A percentile compares a stretch with the other conserved stretches of the same genome.
These are phyloP conservation scores for Notoglanidium macrostoma DNA, from an alignment of 2,797 vertebrate genomes.

Conservation along the genomic window DNA sequence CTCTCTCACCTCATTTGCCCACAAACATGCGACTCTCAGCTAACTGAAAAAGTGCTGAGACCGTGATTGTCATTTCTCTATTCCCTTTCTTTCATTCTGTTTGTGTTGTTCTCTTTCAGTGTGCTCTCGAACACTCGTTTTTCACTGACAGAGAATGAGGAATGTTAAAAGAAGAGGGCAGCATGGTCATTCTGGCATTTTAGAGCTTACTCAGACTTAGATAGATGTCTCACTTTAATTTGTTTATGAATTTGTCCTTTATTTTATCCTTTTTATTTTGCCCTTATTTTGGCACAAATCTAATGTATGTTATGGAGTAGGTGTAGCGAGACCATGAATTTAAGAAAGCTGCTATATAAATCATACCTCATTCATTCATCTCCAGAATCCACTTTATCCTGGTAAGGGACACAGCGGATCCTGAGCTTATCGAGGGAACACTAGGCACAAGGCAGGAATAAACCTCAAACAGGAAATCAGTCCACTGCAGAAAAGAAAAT, in stretches of 20 bases:
- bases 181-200: not conserved
- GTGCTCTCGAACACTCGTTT: not conserved
- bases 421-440: not conserved
- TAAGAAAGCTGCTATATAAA: not conserved
- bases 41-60: not conserved
- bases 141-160: not conserved
- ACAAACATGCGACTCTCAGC: slow-evolving; percentile 10
- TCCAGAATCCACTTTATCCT: not conserved
- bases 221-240: not conserved
- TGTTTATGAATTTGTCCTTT: not conserved
- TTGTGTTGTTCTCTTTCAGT: not conserved
- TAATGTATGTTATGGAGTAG: not conserved
- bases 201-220: not conserved
- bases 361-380: not conserved
- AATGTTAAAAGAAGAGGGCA: too few species aligned
- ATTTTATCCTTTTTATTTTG: not conserved
- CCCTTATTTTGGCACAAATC: not conserved
- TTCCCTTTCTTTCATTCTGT: not conserved
- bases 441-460: not conserved
- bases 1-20: slow-evolving; percentile 1
- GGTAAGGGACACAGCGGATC: not conserved
- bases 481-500: not conserved
- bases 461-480: not conserved
- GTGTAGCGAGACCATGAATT: not conserved
- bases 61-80: not conserved